A percentile compares a stretch with the other conserved stretches of the same genome.
phyloP scores from a whole-genome alignment of 2,888 invertebrate genomes.

The Eupithecia subumbrata region DNA sequence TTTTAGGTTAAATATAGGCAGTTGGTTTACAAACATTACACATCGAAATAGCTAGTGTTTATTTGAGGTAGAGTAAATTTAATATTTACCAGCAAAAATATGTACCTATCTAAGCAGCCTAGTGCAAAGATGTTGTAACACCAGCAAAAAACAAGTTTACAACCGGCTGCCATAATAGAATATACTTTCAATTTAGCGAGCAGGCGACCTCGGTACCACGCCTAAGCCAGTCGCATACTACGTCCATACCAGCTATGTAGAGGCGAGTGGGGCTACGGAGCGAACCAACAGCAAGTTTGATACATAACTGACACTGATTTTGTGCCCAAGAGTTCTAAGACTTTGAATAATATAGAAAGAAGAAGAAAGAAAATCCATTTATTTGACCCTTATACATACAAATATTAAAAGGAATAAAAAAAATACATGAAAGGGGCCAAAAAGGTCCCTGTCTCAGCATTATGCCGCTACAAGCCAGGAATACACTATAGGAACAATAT shows the following conservation, averaged over 20 bases:
- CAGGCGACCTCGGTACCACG: slow-evolving; percentile 71
- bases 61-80: neutral
- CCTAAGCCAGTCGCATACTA: slow-evolving; percentile 75
- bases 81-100: neutral
- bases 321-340: neutral
- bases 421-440: no score
- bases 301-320: neutral
- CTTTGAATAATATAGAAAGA: no score
- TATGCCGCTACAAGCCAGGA: no score
- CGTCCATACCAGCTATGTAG: slow-evolving; percentile 59
- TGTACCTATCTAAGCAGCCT: neutral
- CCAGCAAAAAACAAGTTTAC: slow-evolving; percentile 40
- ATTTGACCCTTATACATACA: no score
- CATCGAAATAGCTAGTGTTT: no score
- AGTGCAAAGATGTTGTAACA: slow-evolving; percentile 14
- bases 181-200: slow-evolving; percentile 72
- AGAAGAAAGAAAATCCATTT: no score
- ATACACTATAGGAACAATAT: no score
- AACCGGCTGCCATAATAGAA: slow-evolving; percentile 51
- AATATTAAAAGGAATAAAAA: no score
- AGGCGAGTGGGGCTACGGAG: slow-evolving; percentile 14
- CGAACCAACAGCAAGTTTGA: slow-evolving; percentile 11
- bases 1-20: no score
- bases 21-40: no score
- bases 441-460: no score